These are phyloP conservation scores for Amblyjoppa proteus DNA, from an alignment of 2,888 invertebrate species.

Conservation along the genomic window DNA sequence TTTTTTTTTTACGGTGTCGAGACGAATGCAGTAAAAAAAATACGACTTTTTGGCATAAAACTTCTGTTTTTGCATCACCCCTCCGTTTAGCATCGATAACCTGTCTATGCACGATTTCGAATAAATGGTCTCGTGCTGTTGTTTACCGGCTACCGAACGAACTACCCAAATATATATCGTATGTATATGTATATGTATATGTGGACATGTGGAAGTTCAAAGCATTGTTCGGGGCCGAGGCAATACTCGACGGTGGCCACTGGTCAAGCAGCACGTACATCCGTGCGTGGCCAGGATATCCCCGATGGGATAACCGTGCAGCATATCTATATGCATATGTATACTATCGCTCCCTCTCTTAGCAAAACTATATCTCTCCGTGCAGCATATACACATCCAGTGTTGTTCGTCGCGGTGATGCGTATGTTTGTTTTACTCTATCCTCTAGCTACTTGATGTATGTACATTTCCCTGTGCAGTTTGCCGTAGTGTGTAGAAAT, in stretches of 20 bases:
- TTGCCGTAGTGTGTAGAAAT: conserved; percentile 41
- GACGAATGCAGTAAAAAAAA: conserved; percentile 4
- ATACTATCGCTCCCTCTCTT: conserved; percentile 16
- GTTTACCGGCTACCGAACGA: background rate
- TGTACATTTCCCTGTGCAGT: background rate
- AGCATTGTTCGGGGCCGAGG: conserved; percentile 45
- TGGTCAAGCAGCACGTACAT: conserved; percentile 49
- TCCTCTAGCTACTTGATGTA: conserved; percentile 1
- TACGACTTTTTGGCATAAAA: conserved; percentile 5
- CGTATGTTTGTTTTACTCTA: conserved; percentile 14
- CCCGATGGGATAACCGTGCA: conserved; percentile 43
- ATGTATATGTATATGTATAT: background rate
- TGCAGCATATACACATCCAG: conserved; percentile 43
- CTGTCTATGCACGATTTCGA: background rate
- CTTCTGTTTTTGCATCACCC: background rate
- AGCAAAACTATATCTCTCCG: conserved; percentile 26
- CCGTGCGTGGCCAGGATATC: conserved; percentile 52
- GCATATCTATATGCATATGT: conserved; percentile 13
- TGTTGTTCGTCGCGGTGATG: conserved; percentile 3
- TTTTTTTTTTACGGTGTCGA: background rate
- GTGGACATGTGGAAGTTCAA: conserved; percentile 31
- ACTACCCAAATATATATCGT: conserved; percentile 1
- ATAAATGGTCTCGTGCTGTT: background rate
- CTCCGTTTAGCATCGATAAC: background rate
- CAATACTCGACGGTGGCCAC: conserved; percentile 20